These are phyloP conservation scores for Allolobophora icterica DNA, from an alignment of 2,888 invertebrate species.

Conservation along the genomic window DNA sequence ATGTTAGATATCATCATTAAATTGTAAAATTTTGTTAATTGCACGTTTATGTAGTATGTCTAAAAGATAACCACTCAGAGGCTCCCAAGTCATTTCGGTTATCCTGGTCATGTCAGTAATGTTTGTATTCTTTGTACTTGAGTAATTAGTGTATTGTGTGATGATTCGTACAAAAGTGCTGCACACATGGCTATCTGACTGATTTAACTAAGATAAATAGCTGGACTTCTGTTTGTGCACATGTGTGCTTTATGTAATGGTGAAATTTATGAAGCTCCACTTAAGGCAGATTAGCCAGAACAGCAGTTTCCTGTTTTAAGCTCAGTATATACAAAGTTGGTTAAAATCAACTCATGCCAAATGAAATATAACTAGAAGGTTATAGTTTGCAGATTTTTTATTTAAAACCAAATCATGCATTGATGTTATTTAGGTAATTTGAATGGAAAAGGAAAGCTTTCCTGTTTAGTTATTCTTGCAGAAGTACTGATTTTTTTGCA, in stretches of 20 bases:
- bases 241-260: background rate
- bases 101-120: background rate
- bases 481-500: background rate
- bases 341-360: background rate
- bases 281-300: background rate
- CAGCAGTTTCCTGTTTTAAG: background rate
- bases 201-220: background rate
- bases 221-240: background rate
- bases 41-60: too few relatives aligned
- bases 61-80: too few relatives aligned
- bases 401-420: background rate
- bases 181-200: too few relatives aligned
- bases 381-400: background rate
- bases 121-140: background rate
- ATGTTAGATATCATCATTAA: background rate
- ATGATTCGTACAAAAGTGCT: too few relatives aligned
- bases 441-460: background rate
- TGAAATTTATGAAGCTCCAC: background rate
- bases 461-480: background rate
- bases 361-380: background rate
- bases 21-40: too few relatives aligned
- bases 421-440: too few relatives aligned
- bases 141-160: background rate
- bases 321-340: background rate
- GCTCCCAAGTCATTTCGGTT: background rate